Conservation (phyloP, 2,113 vertebrate genomes). For the Leuciscus idus region DNA sequence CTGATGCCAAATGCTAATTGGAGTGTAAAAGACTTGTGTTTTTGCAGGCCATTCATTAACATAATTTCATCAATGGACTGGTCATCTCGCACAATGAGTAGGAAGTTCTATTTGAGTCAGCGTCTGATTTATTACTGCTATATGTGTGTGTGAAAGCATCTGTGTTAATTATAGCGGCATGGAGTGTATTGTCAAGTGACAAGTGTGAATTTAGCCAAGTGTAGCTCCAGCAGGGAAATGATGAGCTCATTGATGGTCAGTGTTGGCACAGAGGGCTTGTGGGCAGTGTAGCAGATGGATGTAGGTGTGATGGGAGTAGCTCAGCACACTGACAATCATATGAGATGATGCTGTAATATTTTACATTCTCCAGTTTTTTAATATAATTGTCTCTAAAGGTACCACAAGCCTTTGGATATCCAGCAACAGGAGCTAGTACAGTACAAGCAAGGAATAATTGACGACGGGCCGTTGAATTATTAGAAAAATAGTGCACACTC, state of each 20-base stretch:
- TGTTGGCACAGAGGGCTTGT: constrained; percentile 57
- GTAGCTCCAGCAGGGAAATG: constrained; percentile 57
- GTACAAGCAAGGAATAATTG: too few species aligned
- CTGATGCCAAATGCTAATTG: neutral
- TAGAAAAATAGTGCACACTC: too few species aligned
- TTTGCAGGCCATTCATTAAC: neutral
- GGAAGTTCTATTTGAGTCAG: constrained; percentile 25
- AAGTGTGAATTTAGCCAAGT: constrained; percentile 53
- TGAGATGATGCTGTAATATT: neutral
- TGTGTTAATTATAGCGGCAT: constrained; percentile 24
- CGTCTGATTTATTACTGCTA: constrained; percentile 22
- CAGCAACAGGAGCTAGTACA: too few species aligned
- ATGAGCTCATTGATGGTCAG: constrained; percentile 69
- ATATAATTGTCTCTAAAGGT: neutral
- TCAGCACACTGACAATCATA: constrained; percentile 18
- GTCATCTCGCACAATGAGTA: constrained; percentile 28
- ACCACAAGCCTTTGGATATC: too few species aligned
- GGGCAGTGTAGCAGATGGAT: constrained; percentile 59
- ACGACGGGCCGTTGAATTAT: too few species aligned
- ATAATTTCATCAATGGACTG: constrained; percentile 16
- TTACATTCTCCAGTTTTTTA: neutral
- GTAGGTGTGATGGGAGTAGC: constrained; percentile 42
- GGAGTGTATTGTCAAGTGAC: constrained; percentile 21
- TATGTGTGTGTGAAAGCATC: neutral
- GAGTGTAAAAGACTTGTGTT: neutral